Evolutionary conservation across 2,888 invertebrate genomes (phyloP).

Genomic region (Melinaea marsaeus): DNA sequence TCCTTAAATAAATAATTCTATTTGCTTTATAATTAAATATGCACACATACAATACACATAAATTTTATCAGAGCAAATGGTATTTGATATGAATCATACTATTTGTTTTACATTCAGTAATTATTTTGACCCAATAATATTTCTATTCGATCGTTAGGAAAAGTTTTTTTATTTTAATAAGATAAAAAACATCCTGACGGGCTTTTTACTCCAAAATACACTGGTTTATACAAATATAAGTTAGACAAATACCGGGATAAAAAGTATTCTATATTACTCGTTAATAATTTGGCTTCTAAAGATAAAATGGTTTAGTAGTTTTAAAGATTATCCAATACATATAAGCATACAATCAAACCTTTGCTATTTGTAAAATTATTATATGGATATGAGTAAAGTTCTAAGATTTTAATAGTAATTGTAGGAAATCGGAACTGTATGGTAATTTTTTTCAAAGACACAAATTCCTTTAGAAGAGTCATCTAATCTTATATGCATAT

Average conservation of each 20-base stretch:
- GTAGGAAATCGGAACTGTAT: not conserved
- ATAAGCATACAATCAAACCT: too few species aligned
- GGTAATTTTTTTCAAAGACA: constrained; percentile 31
- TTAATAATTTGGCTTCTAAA: too few species aligned
- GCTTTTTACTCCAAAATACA: too few species aligned
- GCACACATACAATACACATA: constrained; percentile 9
- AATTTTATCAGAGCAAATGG: constrained; percentile 22
- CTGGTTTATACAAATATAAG: too few species aligned
- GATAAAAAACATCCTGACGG: too few species aligned
- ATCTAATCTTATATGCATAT: constrained; percentile 47
- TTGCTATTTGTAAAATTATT: too few species aligned
- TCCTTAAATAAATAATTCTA: constrained; percentile 17
- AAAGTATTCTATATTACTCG: too few species aligned
- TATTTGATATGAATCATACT: constrained; percentile 32
- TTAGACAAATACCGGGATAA: too few species aligned
- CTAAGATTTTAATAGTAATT: not conserved
- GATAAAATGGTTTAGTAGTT: too few species aligned
- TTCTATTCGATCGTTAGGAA: not conserved
- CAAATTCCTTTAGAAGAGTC: constrained; percentile 39
- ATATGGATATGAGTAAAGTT: too few species aligned
- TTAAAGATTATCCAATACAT: too few species aligned
- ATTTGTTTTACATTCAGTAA: constrained; percentile 19
- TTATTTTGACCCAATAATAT: constrained; percentile 7
- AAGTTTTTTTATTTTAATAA: too few species aligned
- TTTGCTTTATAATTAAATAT: constrained; percentile 20